These are phyloP conservation scores for Rutilus rutilus DNA, from an alignment of 2,113 vertebrate genomes.

Conservation along the genomic window DNA sequence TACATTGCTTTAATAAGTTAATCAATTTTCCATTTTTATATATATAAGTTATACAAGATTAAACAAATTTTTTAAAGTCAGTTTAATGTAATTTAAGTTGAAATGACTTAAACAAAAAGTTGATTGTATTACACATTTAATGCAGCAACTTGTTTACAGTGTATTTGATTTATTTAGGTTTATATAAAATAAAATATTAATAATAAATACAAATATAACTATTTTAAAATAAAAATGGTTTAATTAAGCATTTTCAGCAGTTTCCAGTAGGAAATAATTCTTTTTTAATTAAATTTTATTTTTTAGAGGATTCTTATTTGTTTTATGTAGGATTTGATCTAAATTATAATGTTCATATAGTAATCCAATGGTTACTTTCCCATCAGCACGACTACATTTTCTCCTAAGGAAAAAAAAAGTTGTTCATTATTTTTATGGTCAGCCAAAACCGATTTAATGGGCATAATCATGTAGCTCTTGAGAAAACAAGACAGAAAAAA, in stretches of 20 bases:
- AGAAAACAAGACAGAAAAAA: neutral
- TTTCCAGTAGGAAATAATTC: neutral
- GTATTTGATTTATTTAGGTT: neutral
- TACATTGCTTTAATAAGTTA: too few species aligned
- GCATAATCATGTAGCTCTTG: neutral
- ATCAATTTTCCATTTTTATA: too few species aligned
- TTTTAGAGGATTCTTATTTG: neutral
- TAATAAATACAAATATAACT: neutral
- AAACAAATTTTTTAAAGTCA: too few species aligned
- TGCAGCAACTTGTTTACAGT: too few species aligned
- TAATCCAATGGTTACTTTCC: neutral
- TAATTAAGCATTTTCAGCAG: neutral
- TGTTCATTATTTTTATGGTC: neutral
- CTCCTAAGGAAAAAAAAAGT: too few species aligned
- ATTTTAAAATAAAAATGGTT: neutral
- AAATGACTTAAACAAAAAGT: too few species aligned
- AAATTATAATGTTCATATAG: neutral
- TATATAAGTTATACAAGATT: too few species aligned
- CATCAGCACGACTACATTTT: neutral
- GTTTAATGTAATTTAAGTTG: too few species aligned
- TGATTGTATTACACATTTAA: too few species aligned
- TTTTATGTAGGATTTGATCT: neutral
- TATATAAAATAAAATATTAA: neutral
- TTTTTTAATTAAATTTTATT: neutral
- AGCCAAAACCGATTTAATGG: neutral